phyloP scores from a whole-genome alignment of 1,140 invertebrate genomes.

The Papilio machaon region DNA sequence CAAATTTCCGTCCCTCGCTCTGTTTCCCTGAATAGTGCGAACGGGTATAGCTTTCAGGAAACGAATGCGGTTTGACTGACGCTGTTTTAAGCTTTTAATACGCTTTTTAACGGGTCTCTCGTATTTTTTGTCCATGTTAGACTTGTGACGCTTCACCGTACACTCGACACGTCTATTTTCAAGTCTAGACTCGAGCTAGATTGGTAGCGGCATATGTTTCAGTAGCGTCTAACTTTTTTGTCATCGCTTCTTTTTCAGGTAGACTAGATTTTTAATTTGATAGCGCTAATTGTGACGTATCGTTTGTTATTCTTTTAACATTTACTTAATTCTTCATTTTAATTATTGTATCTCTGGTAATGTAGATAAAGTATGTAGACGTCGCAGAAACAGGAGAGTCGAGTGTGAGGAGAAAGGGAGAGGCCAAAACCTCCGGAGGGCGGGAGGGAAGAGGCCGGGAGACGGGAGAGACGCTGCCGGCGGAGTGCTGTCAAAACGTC shows the following conservation, averaged over 20 bases:
- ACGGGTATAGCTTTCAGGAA: conserved; percentile 54
- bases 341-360: too few species aligned
- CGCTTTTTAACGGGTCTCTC: conserved; percentile 49
- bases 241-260: conserved; percentile 44
- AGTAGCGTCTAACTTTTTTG: conserved; percentile 46
- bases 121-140: conserved; percentile 42
- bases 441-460: conserved; percentile 49
- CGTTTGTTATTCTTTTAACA: not conserved
- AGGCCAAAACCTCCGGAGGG: conserved; percentile 47
- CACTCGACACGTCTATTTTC: conserved; percentile 54
- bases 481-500: conserved; percentile 82
- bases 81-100: conserved; percentile 62
- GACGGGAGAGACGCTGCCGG: conserved; percentile 62
- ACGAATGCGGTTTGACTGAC: conserved; percentile 44
- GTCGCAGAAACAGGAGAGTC: conserved; percentile 71
- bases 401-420: conserved; percentile 55
- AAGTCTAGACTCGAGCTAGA: conserved; percentile 55
- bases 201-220: conserved; percentile 59
- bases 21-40: conserved; percentile 51
- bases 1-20: conserved; percentile 46
- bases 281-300: not conserved
- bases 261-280: conserved; percentile 23
- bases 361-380: conserved; percentile 46
- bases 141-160: conserved; percentile 59
- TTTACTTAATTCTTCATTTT: not conserved